phyloP scores from a whole-genome alignment of 2,888 invertebrate species.

The Tetramorium bicarinatum region DNA sequence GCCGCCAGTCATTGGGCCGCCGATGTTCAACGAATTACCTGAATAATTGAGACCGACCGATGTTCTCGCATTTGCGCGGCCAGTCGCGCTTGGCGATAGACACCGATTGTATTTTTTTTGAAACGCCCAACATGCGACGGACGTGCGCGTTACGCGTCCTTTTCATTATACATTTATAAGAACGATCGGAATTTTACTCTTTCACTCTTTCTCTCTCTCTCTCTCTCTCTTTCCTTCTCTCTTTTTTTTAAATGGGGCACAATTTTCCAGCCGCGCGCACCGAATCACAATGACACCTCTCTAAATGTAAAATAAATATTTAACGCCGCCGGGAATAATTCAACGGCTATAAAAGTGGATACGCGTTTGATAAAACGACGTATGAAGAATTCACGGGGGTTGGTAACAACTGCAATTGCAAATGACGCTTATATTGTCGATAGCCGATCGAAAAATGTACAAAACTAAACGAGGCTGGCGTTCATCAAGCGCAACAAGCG shows the following conservation, averaged over 20 bases:
- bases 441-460: conserved; percentile 22
- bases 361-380: conserved; percentile 43
- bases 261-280: conserved; percentile 7
- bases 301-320: conserved; percentile 53
- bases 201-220: not conserved
- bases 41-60: conserved; percentile 68
- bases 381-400: conserved; percentile 26
- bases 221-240: not conserved
- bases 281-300: conserved; percentile 46
- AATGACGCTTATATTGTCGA: conserved; percentile 11
- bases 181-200: conserved; percentile 36
- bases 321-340: conserved; percentile 38
- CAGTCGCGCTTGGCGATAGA: conserved; percentile 23
- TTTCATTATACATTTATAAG: conserved; percentile 53
- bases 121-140: not conserved
- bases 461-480: not conserved
- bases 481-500: not conserved
- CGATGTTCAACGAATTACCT: conserved; percentile 65
- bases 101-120: conserved; percentile 31
- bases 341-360: conserved; percentile 44
- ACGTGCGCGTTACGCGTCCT: conserved; percentile 41
- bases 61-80: conserved; percentile 48
- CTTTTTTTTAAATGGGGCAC: conserved; percentile 23
- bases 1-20: conserved; percentile 67
- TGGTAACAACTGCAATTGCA: conserved; percentile 33